Evolutionary conservation across 2,797 vertebrate species (phyloP).

Genomic region (Centroberyx gerrardi): DNA sequence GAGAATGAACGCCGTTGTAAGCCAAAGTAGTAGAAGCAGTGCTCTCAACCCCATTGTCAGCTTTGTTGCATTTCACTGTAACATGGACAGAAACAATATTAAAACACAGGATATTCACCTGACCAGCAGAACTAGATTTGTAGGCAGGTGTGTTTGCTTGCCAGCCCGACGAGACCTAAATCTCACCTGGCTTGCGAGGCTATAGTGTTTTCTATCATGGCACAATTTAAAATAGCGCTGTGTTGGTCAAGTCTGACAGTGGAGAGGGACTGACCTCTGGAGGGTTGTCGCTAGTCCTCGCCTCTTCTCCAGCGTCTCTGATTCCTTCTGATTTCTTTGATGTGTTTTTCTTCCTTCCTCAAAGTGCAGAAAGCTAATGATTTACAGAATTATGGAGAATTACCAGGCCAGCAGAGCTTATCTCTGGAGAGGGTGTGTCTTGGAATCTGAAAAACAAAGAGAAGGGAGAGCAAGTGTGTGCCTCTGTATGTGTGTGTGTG

Average conservation of each 20-base stretch:
- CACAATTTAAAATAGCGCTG: too few species aligned
- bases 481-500: background rate
- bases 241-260: background rate
- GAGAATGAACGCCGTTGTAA: constrained; percentile 37
- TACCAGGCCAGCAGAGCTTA: background rate
- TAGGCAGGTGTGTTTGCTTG: too few species aligned
- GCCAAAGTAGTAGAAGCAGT: constrained; percentile 32
- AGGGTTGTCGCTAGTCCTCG: constrained; percentile 2
- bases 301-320: constrained; percentile 1
- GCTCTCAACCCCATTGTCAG: constrained; percentile 50
- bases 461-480: background rate
- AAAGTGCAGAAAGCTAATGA: constrained; percentile 58
- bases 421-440: constrained; percentile 22
- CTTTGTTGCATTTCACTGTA: constrained; percentile 38
- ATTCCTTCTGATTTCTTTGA: background rate
- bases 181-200: background rate
- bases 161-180: too few species aligned
- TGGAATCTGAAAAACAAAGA: constrained; percentile 4
- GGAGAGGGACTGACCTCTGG: constrained; percentile 51
- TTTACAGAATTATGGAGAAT: constrained; percentile 31
- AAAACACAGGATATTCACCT: constrained; percentile 10
- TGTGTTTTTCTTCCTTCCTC: background rate
- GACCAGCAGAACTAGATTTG: background rate
- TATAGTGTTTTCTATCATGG: too few species aligned
- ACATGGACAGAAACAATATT: background rate